Base-by-base conservation (phyloP, 2,888 invertebrate genomes). In the Eremobia ochroleuca region DNA sequence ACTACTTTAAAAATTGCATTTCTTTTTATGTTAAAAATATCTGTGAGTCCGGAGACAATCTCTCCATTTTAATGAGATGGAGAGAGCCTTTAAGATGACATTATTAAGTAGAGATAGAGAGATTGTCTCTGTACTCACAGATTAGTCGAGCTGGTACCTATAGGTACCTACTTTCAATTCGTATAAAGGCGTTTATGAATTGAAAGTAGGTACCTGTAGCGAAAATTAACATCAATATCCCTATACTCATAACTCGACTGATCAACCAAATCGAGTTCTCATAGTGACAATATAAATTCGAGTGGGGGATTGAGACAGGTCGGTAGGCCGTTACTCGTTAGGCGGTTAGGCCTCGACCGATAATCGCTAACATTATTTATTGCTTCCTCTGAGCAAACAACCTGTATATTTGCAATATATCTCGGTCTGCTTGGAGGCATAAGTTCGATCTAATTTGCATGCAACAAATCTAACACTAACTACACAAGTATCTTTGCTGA, bases 311-410 rank as follows among this genome's bases (percentile, higher is more conserved):
- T 69, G 69, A 68, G 68, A 71, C 79, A 82, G 73, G 68, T 83
- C 74, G 75, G 74, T 52, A 80, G 62, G 81, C 37, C 55, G 66
- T 68, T 49, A 37, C 81, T 82, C 65, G 83, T 85, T 85, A 86
- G 74, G 65, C 28, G 58, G 74, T 65, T 79, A 81, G 81, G 52
- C 76, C 81, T 71, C 73, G 77, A 28, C 64, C 77, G 70, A 77
- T 80, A 87, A 81, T 83, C 76, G 72, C 76, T 40, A 69, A 66
- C 72, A 81, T 85, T 87, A 90, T 88, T 81, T 89, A 90, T 86
- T 75, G 83, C 82, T 90, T 90, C 90, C 90, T 87, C 66, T 85
- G 85, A 73, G 81, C 77, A 80, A 83, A 83, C 76, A 83, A 83
- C 87, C 75, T 71, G 87, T 83, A 85, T 77, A 72, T 73, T 87